Base-by-base conservation (phyloP, 1,140 invertebrate genomes). In the Cydia fagiglandana region DNA sequence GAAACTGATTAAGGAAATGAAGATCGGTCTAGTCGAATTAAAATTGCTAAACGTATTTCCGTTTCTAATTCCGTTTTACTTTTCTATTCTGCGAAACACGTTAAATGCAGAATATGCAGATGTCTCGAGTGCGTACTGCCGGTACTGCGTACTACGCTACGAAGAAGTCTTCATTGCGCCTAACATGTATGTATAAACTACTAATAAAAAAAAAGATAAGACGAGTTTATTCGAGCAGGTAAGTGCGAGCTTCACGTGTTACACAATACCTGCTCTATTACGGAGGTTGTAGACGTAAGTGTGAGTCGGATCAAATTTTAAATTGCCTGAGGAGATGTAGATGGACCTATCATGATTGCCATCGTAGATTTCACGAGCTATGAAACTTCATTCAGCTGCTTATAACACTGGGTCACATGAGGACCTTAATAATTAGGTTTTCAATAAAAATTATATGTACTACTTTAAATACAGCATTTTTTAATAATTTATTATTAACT, bases 1-100 rank as follows among this genome's bases (percentile, higher is more conserved):
- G 74, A 83, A 82, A 82, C 79, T 81, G 79, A 80, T 78, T 75
- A 82, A 86, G 84, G 81, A 89, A 85, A 88, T 84, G 79, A 82
- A 83, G 81, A 87, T 83, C 80, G 83, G 64, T 78, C 77, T 80
- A 73, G 70, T 53, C 74, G 15, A 85, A 86, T 87, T 86, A 85
- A 79, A 78, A 85, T 83, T 88, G 84, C 81, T 82, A 87, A 88
- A 82, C 78, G 74, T 38, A 75, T 78, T 78, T 77, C 81, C 75
- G 78, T 84, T 85, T 84, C 81, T 79, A 82, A 84, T 20, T 73
- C 30, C 38, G 38, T 70, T 70, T 70, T 70, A 70, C 66, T 17
- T 70, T 38, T 70, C 34, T 70, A 70, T 70, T 70, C 66, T 17
- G 34, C n/a, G 38, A 70, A 70, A 38, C 30, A 9, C 64, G 30